Percentiles rank a stretch among this genome's conserved stretches.
These are phyloP conservation scores for Eilema caniola DNA, from an alignment of 2,888 invertebrate genomes.

Conservation along the genomic window DNA sequence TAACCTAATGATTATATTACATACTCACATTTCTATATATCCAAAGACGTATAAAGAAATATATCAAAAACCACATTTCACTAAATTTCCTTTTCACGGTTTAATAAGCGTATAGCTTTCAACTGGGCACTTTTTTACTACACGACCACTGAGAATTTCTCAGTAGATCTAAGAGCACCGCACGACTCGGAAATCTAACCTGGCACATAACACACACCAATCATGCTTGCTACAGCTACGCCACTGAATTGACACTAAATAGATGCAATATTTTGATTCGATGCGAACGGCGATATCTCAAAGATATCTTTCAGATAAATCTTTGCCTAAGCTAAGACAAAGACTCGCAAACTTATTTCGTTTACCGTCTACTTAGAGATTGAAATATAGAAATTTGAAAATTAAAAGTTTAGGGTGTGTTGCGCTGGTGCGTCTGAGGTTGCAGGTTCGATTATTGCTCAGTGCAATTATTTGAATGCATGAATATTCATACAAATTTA, in stretches of 20 bases:
- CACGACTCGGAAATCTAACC: background rate
- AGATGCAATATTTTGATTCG: background rate
- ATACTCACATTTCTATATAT: background rate
- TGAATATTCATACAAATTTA: too few relatives aligned
- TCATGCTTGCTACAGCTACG: background rate
- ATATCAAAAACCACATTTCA: background rate
- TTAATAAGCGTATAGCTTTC: background rate
- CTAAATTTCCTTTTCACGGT: background rate
- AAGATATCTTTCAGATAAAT: conserved; percentile 2
- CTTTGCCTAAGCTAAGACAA: background rate
- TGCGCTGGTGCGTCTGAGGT: too few relatives aligned
- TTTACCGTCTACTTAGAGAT: background rate
- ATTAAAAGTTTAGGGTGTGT: too few relatives aligned
- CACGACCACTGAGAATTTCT: background rate
- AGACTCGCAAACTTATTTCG: background rate
- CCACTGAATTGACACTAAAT: background rate
- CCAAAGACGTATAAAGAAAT: background rate
- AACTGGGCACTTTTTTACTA: background rate
- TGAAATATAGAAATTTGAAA: too few relatives aligned
- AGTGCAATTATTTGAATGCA: too few relatives aligned
- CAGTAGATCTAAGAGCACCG: background rate
- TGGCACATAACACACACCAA: background rate
- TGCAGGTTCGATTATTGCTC: too few relatives aligned
- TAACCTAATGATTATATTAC: too few relatives aligned
- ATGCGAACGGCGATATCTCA: background rate